A percentile compares a stretch with the other conserved stretches of the same genome.
These are phyloP conservation scores for Camponotus floridanus DNA, from an alignment of 1,140 invertebrate species.

Conservation along the genomic window DNA sequence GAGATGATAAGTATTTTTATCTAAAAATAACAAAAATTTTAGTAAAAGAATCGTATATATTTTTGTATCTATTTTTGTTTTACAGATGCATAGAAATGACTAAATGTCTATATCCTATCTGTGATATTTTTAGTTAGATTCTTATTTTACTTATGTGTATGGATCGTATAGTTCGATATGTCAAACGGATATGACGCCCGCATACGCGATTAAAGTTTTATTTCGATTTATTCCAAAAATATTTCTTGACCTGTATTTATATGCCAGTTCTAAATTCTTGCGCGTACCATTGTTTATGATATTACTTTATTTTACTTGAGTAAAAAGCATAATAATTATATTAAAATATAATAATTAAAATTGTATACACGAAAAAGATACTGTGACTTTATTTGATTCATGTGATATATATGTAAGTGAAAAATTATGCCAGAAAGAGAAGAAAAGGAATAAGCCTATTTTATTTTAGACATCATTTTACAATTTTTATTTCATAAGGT, in stretches of 20 bases:
- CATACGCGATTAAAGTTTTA: slow-evolving; percentile 34
- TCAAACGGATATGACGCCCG: slow-evolving; percentile 21
- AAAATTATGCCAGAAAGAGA: neutral
- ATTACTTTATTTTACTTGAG: neutral
- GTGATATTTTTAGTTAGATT: slow-evolving; percentile 30
- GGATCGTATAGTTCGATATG: slow-evolving; percentile 6
- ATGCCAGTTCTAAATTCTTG: neutral
- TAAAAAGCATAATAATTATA: neutral
- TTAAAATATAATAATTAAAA: slow-evolving; percentile 32
- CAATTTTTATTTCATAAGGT: slow-evolving; percentile 19
- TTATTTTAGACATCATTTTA: neutral
- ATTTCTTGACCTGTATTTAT: slow-evolving; percentile 24
- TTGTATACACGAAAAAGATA: neutral
- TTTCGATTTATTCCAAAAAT: slow-evolving; percentile 8
- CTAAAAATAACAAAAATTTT: neutral
- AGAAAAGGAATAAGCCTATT: neutral
- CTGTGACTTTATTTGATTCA: neutral
- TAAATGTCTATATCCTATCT: neutral
- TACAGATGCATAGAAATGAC: neutral
- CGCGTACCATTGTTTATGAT: neutral
- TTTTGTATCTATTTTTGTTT: neutral
- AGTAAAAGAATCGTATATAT: neutral
- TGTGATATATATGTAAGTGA: neutral
- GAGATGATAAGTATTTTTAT: neutral
- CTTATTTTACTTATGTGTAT: slow-evolving; percentile 3